Evolutionary conservation across 2,113 vertebrate species (phyloP).

Genomic region (Nannobrachium achirus): DNA sequence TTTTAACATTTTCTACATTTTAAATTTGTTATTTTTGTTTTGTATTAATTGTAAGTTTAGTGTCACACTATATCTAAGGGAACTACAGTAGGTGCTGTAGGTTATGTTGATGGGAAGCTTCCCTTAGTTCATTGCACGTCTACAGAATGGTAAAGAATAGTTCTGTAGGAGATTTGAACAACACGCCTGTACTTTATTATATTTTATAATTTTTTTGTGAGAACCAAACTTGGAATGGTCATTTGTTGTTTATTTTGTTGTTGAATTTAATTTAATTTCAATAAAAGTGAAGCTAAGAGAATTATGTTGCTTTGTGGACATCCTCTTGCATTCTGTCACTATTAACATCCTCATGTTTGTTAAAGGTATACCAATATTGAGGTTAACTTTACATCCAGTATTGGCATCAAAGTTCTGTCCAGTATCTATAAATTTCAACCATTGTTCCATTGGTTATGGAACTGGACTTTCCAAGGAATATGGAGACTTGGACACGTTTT

Average conservation of each 20-base stretch:
- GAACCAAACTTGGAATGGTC: not conserved
- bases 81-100: not conserved
- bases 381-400: too few species aligned
- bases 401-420: too few species aligned
- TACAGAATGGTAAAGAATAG: not conserved
- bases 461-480: too few species aligned
- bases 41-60: not conserved
- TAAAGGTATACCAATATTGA: too few species aligned
- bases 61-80: not conserved
- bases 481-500: too few species aligned
- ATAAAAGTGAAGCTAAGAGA: too few species aligned
- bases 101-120: conserved; percentile 4
- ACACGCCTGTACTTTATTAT: conserved; percentile 39
- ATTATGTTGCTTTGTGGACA: too few species aligned
- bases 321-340: too few species aligned
- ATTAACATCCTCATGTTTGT: too few species aligned
- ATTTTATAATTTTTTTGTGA: conserved; percentile 7
- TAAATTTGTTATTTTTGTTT: not conserved
- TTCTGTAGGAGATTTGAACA: conserved; percentile 20
- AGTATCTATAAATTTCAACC: too few species aligned
- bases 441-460: too few species aligned
- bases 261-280: not conserved
- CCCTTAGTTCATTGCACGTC: conserved; percentile 6
- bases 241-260: conserved; percentile 22
- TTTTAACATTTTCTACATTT: not conserved